A percentile compares a stretch with the other conserved stretches of the same genome.
phyloP scores from a whole-genome alignment of 2,113 vertebrate species.

The Zosterops lateralis region DNA sequence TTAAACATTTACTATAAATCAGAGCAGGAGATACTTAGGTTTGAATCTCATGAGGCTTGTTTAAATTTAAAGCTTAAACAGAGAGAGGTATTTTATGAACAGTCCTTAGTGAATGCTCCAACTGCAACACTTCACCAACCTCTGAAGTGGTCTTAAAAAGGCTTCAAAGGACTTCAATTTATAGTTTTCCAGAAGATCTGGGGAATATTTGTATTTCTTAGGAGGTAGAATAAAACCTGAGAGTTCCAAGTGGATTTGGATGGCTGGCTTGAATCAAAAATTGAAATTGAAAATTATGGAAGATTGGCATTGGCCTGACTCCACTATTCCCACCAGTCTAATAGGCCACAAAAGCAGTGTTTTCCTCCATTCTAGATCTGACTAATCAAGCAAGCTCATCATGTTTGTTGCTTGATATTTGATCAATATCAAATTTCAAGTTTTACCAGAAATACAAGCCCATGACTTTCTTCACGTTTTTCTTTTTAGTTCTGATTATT shows the following conservation, averaged over 20 bases:
- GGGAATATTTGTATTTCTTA: not conserved
- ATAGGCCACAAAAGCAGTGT: not conserved
- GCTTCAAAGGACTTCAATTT: conserved; percentile 14
- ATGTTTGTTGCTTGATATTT: not conserved
- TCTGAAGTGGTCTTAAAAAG: conserved; percentile 25
- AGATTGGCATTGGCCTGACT: not conserved
- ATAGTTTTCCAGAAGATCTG: conserved; percentile 8
- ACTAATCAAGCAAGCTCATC: not conserved
- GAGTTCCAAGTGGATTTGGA: not conserved
- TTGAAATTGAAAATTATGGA: not conserved
- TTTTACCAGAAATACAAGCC: not conserved
- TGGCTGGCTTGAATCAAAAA: not conserved
- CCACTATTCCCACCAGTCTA: not conserved
- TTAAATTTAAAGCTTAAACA: conserved; percentile 31
- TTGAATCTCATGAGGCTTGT: conserved; percentile 24
- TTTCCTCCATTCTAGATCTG: not conserved
- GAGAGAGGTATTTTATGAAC: conserved; percentile 39
- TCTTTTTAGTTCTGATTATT: not conserved
- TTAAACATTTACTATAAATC: conserved; percentile 15
- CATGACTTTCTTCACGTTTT: not conserved
- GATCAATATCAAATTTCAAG: not conserved
- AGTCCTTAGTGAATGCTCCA: conserved; percentile 18
- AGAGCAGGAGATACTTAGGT: not conserved
- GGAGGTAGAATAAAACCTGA: not conserved
- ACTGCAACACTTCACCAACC: conserved; percentile 9